Conservation (phyloP, 2,888 invertebrate genomes). For the Erannis defoliaria region DNA sequence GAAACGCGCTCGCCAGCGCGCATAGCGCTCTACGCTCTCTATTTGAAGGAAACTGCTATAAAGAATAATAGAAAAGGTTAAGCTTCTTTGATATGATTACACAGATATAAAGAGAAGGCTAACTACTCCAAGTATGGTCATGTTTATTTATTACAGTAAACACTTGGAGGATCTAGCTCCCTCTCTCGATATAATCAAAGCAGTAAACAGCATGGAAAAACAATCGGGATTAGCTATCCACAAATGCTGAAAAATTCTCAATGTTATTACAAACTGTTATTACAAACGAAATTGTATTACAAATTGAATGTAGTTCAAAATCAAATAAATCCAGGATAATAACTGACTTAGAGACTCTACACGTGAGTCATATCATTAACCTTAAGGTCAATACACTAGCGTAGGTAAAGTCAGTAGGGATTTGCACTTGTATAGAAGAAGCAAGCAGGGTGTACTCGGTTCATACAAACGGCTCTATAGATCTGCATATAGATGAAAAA, state of each 20-base stretch:
- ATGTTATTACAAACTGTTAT: neutral
- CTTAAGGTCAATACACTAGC: constrained; percentile 15
- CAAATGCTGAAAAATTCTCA: neutral
- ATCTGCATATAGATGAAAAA: constrained; percentile 49
- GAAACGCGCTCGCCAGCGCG: no score
- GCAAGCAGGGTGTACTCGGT: constrained; percentile 43
- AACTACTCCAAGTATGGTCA: no score
- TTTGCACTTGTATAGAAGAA: constrained; percentile 31
- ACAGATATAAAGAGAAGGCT: no score
- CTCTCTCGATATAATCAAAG: no score
- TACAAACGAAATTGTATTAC: neutral
- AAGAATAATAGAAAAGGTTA: neutral
- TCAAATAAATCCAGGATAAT: neutral
- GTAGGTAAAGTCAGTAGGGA: constrained; percentile 23
- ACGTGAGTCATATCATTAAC: constrained; percentile 1
- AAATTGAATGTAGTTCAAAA: neutral
- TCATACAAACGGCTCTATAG: constrained; percentile 32
- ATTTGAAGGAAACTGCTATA: neutral
- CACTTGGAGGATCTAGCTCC: no score
- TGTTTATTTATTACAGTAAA: no score
- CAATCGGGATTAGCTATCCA: no score
- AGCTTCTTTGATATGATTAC: neutral
- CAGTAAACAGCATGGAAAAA: no score
- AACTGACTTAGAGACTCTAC: neutral
- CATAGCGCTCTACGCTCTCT: neutral